Percentiles rank a stretch among this genome's conserved stretches.
These are phyloP conservation scores for Syritta pipiens DNA, from an alignment of 2,888 invertebrate species.

Conservation along the genomic window DNA sequence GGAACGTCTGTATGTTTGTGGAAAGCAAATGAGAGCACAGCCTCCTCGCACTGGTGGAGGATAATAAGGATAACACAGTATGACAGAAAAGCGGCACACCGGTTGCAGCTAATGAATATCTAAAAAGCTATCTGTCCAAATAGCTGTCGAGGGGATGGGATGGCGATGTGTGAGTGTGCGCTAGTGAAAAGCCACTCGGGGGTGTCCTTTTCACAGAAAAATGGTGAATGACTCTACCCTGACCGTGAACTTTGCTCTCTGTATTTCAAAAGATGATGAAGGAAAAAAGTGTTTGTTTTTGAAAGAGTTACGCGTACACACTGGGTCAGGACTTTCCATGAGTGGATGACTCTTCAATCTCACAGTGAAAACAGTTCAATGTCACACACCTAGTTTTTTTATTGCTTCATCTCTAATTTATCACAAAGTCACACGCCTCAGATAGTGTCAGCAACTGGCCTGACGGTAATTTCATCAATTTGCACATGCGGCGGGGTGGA, in stretches of 20 bases:
- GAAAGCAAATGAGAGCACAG: conserved; percentile 23
- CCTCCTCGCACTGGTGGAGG: conserved; percentile 4
- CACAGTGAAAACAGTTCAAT: no score
- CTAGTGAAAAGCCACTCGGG: no score
- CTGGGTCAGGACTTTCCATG: no score
- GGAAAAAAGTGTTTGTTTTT: no score
- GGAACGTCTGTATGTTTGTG: conserved; percentile 36
- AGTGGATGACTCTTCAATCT: no score
- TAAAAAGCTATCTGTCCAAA: conserved; percentile 43
- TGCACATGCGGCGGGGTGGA: conserved; percentile 58
- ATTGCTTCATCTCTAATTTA: background rate
- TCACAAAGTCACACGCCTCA: background rate
- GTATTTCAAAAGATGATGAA: no score
- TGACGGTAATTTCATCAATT: conserved; percentile 47
- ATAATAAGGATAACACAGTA: conserved; percentile 36
- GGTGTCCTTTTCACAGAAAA: no score
- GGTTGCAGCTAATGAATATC: conserved; percentile 23
- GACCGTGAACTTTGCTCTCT: no score
- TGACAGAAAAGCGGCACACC: background rate
- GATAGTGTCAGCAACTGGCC: conserved; percentile 1
- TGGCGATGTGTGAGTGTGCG: no score
- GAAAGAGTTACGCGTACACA: no score
- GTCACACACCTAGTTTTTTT: no score
- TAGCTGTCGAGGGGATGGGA: conserved; percentile 26
- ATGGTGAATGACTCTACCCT: no score